Conservation (phyloP, 2,888 invertebrate species). For the Galerucella pusilla region DNA sequence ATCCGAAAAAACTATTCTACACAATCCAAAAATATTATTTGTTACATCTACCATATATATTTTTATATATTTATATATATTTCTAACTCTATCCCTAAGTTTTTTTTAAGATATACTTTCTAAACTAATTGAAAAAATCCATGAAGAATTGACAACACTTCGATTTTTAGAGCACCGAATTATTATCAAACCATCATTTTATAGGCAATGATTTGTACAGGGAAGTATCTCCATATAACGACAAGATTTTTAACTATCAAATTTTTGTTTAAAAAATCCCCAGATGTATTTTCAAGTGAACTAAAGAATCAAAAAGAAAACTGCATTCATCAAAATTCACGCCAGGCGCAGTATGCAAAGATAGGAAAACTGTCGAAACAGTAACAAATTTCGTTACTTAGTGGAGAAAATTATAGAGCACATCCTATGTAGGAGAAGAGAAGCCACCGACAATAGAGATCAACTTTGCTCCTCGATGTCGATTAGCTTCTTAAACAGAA, state of each 20-base stretch:
- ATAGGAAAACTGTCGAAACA: too few species aligned
- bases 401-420: too few species aligned
- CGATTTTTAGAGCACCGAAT: constrained; percentile 16
- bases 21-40: constrained; percentile 65
- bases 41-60: constrained; percentile 60
- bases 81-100: constrained; percentile 57
- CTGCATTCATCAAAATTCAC: too few species aligned
- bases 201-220: constrained; percentile 23
- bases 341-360: too few species aligned
- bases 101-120: constrained; percentile 57
- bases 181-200: constrained; percentile 21
- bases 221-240: not conserved
- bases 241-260: not conserved
- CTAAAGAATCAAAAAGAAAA: too few species aligned
- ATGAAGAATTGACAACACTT: constrained; percentile 25
- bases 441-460: too few species aligned
- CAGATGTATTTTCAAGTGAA: too few species aligned
- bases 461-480: too few species aligned
- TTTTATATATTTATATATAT: constrained; percentile 14
- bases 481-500: too few species aligned
- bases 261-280: not conserved
- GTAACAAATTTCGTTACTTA: too few species aligned
- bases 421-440: too few species aligned
- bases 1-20: constrained; percentile 60
- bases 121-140: constrained; percentile 49